Evolutionary conservation across 2,113 vertebrate species (phyloP), one percentile per base, ranked within the genome.

Genomic region (Istiophorus platypterus): DNA sequence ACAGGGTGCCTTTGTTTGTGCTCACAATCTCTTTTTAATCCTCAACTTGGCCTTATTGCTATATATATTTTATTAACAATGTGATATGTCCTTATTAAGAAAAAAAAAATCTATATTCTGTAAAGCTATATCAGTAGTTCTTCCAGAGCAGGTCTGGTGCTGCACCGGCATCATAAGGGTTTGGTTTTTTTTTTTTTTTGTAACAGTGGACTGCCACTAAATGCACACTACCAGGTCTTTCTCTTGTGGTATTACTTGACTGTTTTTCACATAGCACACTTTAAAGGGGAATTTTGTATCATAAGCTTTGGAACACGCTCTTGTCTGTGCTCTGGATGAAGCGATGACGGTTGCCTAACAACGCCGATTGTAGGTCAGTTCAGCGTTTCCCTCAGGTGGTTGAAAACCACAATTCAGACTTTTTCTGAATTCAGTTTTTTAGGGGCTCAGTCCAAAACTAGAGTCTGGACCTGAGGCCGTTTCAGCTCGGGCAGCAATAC

Each of bases 1-100:
- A 80, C 78, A 80, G 57, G 74, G 85, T 91, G 91, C 88, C 87
- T 93, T 90, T 72, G 85, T 85, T 77, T 82, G 39, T 80, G 78
- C 82, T 90, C 86, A 85, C 58, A 71, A 68, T 84, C 77, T 82
- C 76, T 82, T 84, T 71, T 81, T 76, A 89, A 82, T 74, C 56
- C 76, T 83, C 71, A 52, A 82, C 82, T 86, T 81, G 82, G 85
- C 86, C 90, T 92, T 91, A 91, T 37, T 82, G 62, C 57, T 67
- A 73, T 37, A 68, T 85, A 62, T 85, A 76, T 88, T 90, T 89
- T 80, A 89, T 88, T 81, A 89, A 85, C 68, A 63, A 83, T 82
- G 75, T 85, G 76, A 71, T 64, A 57, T 75, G 74, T 84, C 72
- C 81, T 86, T 72, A 80, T 78, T 65, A 84, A 78, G 70, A 20